These are phyloP conservation scores for Labeo rohita DNA, from an alignment of 2,113 vertebrate genomes.

Conservation along the genomic window DNA sequence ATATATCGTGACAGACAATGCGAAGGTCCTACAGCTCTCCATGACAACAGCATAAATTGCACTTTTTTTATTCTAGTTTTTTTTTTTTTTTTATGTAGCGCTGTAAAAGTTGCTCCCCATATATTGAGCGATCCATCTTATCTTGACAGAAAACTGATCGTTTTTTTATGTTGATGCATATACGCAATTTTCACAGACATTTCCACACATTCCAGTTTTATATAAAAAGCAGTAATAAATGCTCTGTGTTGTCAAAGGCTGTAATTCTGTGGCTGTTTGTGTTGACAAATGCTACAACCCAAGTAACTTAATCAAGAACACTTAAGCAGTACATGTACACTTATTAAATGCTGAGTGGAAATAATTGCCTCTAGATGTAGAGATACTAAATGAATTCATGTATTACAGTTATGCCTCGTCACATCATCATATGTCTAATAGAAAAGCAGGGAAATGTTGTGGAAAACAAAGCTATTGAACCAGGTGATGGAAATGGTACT, in stretches of 20 bases:
- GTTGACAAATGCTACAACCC: conserved; percentile 60
- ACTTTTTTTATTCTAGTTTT: neutral
- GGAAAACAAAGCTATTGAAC: conserved; percentile 10
- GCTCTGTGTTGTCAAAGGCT: conserved; percentile 42
- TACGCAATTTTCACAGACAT: neutral
- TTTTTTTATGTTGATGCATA: conserved; percentile 52
- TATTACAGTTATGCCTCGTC: neutral
- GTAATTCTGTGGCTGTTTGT: conserved; percentile 34
- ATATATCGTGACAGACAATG: conserved; percentile 68
- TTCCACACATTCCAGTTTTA: conserved; percentile 30
- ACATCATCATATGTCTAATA: conserved; percentile 4
- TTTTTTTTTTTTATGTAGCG: conserved; percentile 65
- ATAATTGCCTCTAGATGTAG: neutral
- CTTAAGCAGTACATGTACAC: conserved; percentile 48
- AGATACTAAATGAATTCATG: conserved; percentile 1
- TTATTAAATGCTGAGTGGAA: conserved; percentile 25
- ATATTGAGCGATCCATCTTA: conserved; percentile 70
- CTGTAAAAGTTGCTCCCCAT: conserved; percentile 60
- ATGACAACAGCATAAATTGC: conserved; percentile 73
- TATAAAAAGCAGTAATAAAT: conserved; percentile 25
- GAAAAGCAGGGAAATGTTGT: conserved; percentile 1
- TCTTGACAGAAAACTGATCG: conserved; percentile 60
- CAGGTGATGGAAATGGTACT: neutral
- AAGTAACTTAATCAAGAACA: conserved; percentile 33
- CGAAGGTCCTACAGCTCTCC: conserved; percentile 64